These are phyloP conservation scores for Erebia aethiops DNA, from an alignment of 2,888 invertebrate species.

Conservation along the genomic window DNA sequence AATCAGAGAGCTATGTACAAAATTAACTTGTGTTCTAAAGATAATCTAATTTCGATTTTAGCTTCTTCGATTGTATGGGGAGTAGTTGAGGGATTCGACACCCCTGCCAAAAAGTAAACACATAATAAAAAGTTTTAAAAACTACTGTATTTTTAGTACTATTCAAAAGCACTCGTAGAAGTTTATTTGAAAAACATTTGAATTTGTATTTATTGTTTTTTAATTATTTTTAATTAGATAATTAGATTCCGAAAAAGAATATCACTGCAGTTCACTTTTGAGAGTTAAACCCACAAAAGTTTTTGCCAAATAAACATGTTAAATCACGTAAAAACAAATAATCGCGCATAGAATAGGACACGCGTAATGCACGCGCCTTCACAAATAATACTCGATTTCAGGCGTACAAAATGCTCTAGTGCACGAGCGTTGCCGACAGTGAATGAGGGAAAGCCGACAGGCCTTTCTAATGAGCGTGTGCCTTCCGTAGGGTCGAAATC, in stretches of 20 bases:
- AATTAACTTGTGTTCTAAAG: no score
- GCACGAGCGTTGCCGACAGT: slow-evolving; percentile 41
- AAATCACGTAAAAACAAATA: slow-evolving; percentile 79
- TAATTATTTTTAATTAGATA: no score
- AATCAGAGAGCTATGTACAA: no score
- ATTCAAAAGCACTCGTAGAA: no score
- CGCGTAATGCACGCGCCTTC: slow-evolving; percentile 56
- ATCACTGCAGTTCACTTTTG: background rate
- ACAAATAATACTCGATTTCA: slow-evolving; percentile 54
- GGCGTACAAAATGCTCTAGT: slow-evolving; percentile 47
- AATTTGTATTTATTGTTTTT: no score
- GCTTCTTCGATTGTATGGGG: no score
- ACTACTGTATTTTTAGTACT: no score
- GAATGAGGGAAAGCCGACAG: slow-evolving; percentile 59
- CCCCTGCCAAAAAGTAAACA: no score
- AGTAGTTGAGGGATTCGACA: no score
- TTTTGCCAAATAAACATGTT: slow-evolving; percentile 61
- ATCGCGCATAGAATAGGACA: slow-evolving; percentile 53
- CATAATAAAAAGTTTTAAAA: no score
- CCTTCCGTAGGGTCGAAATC: slow-evolving; percentile 56
- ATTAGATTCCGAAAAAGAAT: background rate
- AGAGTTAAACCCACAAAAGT: background rate
- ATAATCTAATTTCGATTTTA: no score
- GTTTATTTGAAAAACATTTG: no score
- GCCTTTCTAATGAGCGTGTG: slow-evolving; percentile 68